Evolutionary conservation across 2,113 vertebrate genomes (phyloP), one percentile per base, ranked within the genome.

Genomic region (Amblyopsis rosae): DNA sequence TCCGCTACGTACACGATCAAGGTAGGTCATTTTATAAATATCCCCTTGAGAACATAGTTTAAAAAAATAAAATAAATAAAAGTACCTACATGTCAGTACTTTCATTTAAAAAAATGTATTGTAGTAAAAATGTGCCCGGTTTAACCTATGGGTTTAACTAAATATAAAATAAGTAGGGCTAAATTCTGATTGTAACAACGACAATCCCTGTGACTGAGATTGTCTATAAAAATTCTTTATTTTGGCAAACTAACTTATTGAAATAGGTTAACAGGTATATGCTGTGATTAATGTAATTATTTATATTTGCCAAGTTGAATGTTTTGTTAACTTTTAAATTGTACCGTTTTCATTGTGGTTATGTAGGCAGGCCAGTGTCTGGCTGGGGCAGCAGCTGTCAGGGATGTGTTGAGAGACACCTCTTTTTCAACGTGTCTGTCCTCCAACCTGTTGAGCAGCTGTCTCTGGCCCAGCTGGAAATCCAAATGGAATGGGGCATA

Each of bases 361-460:
- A 9, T n/a, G 59, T 78, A 91, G 84, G 89, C 64, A 66, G 57
- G n/a, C 9, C 81, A 33, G 50, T 81, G 45, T 80, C 86, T 0
- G 76, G 72, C 3, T 67, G 86, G 83, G 87, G 82, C 81, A 35
- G 50, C 59, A 67, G 69, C 2, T 79, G 82, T 11, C 5, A 81
- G 59, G 68, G 69, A 53, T 96, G 94, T 17, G 82, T 94, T 76
- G 89, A 92, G 82, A 96, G 93, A 79, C 93, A 87, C 12, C 87
- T 96, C 0, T 91, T 91, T 88, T 99, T 99, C 65, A 95, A 98
- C 83, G 74, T 98, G 82, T 95, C 95, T 0, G 91, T 87, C 13
- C 92, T 98, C 82, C 94, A 95, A 74, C 84, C 93, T 3, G 84
- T 76, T 1, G 96, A 98, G 84, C 79, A 64, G 64, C 62, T 94